Conservation (phyloP, 2,797 vertebrate species). For the Mus spretus region DNA sequence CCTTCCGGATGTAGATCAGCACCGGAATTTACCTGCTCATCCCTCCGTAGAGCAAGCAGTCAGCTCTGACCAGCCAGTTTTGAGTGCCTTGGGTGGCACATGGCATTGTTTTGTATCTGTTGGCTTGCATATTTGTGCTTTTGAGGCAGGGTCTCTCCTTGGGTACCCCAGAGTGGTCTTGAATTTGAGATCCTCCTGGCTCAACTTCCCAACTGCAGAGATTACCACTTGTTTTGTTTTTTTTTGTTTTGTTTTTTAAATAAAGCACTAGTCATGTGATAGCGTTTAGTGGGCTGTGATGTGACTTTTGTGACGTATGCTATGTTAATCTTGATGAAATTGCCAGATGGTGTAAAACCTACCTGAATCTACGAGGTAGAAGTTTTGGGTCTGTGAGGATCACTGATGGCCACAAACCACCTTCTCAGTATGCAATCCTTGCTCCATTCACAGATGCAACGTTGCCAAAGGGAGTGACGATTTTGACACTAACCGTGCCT, state of each 20-base stretch:
- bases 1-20: slow-evolving; percentile 72
- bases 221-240: background rate
- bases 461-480: background rate
- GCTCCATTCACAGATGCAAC: slow-evolving; percentile 1
- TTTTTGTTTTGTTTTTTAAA: background rate
- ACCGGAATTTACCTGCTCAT: slow-evolving; percentile 40
- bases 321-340: background rate
- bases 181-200: background rate
- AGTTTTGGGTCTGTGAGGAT: background rate
- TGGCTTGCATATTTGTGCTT: background rate
- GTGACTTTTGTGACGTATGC: slow-evolving; percentile 4
- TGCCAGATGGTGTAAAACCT: background rate
- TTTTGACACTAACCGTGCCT: slow-evolving; percentile 6
- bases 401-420: background rate
- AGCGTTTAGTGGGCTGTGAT: background rate
- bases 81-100: slow-evolving; percentile 27
- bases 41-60: slow-evolving; percentile 63
- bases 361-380: background rate
- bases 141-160: background rate
- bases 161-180: background rate
- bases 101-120: background rate
- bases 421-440: background rate
- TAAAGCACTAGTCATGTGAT: slow-evolving; percentile 2
- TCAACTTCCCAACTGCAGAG: background rate
- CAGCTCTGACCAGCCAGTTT: slow-evolving; percentile 16